A percentile compares a stretch with the other conserved stretches of the same genome.
Evolutionary conservation across 1,140 invertebrate species (phyloP).

Genomic region (Helicoverpa zea): DNA sequence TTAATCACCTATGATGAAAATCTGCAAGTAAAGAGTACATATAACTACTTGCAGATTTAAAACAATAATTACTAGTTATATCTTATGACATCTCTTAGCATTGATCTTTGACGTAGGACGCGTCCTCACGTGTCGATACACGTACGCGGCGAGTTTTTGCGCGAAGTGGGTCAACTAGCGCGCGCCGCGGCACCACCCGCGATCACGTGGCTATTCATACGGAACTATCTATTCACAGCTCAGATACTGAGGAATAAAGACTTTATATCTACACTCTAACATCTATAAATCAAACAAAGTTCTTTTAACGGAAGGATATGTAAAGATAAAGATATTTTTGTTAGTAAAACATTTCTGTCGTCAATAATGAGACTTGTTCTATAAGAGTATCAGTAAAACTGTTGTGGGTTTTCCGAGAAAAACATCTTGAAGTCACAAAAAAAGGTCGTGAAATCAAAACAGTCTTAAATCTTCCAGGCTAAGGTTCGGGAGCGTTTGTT

Average conservation of each 20-base stretch:
- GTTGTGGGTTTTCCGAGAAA: neutral
- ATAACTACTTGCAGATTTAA: too few relatives aligned
- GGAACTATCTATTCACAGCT: neutral
- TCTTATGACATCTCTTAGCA: neutral
- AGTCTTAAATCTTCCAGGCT: constrained; percentile 10
- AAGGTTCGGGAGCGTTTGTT: constrained; percentile 12
- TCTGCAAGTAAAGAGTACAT: too few relatives aligned
- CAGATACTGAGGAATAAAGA: neutral
- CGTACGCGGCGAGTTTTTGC: neutral
- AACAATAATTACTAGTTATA: too few relatives aligned
- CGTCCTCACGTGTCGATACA: neutral
- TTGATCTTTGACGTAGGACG: neutral
- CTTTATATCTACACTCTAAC: too few relatives aligned
- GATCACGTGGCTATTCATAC: too few relatives aligned
- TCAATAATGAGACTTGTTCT: too few relatives aligned
- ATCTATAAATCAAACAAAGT: neutral
- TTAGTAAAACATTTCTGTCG: too few relatives aligned
- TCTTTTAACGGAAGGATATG: neutral
- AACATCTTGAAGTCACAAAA: constrained; percentile 2
- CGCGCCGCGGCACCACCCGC: neutral
- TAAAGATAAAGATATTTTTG: too few relatives aligned
- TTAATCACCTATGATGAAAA: too few relatives aligned
- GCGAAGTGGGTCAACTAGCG: constrained; percentile 14
- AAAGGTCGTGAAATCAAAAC: constrained; percentile 21
- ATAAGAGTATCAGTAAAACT: too few relatives aligned